Percentiles rank a stretch among this genome's conserved stretches.
phyloP scores from a whole-genome alignment of 2,888 invertebrate genomes.

The Bugula neritina region DNA sequence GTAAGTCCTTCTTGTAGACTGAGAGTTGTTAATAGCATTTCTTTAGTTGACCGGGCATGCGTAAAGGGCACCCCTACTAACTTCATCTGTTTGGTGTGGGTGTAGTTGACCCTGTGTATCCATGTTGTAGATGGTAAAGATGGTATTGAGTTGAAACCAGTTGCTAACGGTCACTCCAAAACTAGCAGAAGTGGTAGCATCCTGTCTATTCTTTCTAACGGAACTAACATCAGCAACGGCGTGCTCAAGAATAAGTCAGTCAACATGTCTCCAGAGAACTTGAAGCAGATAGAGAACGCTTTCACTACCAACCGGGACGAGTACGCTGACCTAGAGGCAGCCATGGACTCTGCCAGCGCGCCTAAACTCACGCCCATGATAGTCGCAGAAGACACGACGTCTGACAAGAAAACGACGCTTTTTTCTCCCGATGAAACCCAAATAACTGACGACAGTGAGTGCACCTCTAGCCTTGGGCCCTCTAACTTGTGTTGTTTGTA shows the following conservation, averaged over 20 bases:
- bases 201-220: constrained; percentile 9
- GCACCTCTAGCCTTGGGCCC: neutral
- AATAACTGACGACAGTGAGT: neutral
- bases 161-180: constrained; percentile 9
- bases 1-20: too few species aligned
- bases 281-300: constrained; percentile 19
- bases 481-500: neutral
- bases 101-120: neutral
- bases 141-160: neutral
- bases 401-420: constrained; percentile 2
- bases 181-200: constrained; percentile 15
- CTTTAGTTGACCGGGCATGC: too few species aligned
- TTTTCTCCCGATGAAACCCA: neutral
- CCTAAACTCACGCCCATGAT: constrained; percentile 10
- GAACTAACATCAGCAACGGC: constrained; percentile 9
- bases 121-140: neutral
- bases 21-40: too few species aligned
- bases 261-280: constrained; percentile 22
- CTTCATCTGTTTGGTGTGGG: neutral
- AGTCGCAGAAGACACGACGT: neutral
- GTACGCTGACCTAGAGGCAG: neutral
- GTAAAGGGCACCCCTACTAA: too few species aligned
- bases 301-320: constrained; percentile 17
- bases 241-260: constrained; percentile 10
- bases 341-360: constrained; percentile 5